Percentiles rank a stretch among this genome's conserved stretches.
These are phyloP conservation scores for Bruchidius siliquastri DNA, from an alignment of 2,888 invertebrate species.

Conservation along the genomic window DNA sequence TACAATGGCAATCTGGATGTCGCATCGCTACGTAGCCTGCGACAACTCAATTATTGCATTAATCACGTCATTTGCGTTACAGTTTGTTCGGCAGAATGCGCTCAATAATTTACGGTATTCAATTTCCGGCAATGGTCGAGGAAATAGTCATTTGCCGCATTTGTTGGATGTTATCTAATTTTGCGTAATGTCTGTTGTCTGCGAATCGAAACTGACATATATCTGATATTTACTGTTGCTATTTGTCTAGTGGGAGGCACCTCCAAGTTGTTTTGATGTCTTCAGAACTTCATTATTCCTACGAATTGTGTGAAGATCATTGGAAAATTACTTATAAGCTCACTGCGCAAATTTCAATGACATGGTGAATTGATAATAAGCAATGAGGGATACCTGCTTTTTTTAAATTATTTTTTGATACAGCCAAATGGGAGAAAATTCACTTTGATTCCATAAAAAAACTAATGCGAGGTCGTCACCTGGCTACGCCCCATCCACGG, in stretches of 20 bases:
- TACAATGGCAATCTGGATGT: not conserved
- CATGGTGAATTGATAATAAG: too few species aligned
- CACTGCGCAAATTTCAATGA: too few species aligned
- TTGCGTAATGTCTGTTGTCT: not conserved
- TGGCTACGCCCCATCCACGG: too few species aligned
- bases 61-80: not conserved
- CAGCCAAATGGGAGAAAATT: too few species aligned
- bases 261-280: not conserved
- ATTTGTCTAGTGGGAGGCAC: not conserved
- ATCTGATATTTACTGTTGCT: not conserved
- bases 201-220: not conserved
- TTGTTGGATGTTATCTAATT: not conserved
- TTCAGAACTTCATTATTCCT: too few species aligned
- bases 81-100: not conserved
- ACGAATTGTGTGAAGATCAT: too few species aligned
- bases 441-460: too few species aligned
- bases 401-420: too few species aligned
- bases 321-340: too few species aligned
- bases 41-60: not conserved
- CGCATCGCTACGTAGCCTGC: not conserved
- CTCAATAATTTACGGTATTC: not conserved
- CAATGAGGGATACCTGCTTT: too few species aligned
- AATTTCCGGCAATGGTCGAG: not conserved
- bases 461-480: too few species aligned
- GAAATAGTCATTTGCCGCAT: not conserved